Percentiles rank a stretch among this genome's conserved stretches.
phyloP scores from a whole-genome alignment of 2,113 vertebrate genomes.

The Caranx melampygus region DNA sequence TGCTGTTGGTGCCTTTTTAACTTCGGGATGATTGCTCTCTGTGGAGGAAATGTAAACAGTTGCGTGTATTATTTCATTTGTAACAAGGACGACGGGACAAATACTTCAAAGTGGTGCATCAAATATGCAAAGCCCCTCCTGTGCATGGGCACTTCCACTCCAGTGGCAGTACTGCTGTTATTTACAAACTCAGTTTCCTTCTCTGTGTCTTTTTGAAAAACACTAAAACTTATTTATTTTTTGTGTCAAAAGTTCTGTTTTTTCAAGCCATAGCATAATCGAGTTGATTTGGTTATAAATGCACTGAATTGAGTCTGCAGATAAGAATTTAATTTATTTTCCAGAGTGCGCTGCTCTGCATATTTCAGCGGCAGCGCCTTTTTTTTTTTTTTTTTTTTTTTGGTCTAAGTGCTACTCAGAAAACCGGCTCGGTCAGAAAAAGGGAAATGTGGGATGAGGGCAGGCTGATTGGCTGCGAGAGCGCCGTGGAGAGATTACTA shows the following conservation, averaged over 20 bases:
- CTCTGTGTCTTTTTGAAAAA: not conserved
- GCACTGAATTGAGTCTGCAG: constrained; percentile 53
- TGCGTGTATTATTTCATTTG: constrained; percentile 20
- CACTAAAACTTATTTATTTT: constrained; percentile 35
- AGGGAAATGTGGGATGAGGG: constrained; percentile 24
- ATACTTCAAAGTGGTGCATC: constrained; percentile 21
- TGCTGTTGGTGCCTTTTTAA: constrained; percentile 12
- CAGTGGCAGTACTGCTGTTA: not conserved
- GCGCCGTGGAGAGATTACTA: constrained; percentile 62
- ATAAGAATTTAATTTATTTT: constrained; percentile 76
- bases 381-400: constrained; percentile 45
- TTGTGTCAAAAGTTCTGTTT: constrained; percentile 15
- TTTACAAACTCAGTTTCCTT: not conserved
- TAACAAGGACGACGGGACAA: not conserved
- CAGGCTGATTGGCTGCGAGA: constrained; percentile 60
- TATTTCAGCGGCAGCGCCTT: constrained; percentile 59
- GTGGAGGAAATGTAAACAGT: constrained; percentile 1
- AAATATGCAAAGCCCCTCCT: not conserved
- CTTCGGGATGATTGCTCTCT: constrained; percentile 1
- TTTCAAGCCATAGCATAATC: constrained; percentile 31
- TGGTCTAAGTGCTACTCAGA: constrained; percentile 64
- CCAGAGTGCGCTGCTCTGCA: constrained; percentile 49
- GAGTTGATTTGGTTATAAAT: constrained; percentile 46
- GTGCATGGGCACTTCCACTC: not conserved
- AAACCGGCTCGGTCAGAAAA: constrained; percentile 36